Evolutionary conservation across 2,113 vertebrate species (phyloP).

Genomic region (Brachypteracias leptosomus): DNA sequence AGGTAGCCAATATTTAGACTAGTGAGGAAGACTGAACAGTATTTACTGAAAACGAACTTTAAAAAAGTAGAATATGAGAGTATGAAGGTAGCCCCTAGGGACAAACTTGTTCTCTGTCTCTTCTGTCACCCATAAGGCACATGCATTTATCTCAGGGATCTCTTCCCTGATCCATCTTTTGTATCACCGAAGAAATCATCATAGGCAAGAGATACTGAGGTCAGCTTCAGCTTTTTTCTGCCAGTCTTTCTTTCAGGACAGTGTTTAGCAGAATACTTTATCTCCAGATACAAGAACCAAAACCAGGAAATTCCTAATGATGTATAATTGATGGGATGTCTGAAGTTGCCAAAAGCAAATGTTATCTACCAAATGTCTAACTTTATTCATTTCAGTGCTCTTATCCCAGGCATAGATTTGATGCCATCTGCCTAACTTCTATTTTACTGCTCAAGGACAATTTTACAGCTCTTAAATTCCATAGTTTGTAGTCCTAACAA

Average conservation of each 20-base stretch:
- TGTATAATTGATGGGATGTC: not conserved
- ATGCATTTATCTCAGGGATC: not conserved
- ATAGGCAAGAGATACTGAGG: not conserved
- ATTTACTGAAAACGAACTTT: not conserved
- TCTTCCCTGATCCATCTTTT: not conserved
- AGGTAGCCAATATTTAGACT: not conserved
- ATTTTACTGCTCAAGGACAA: not conserved
- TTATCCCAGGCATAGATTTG: not conserved
- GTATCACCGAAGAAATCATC: not conserved
- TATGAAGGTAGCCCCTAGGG: not conserved
- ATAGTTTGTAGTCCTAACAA: not conserved
- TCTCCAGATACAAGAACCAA: not conserved
- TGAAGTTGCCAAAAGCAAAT: slow-evolving; percentile 27
- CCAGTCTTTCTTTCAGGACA: not conserved
- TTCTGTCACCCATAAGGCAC: not conserved
- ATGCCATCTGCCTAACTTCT: not conserved
- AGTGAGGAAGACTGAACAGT: not conserved
- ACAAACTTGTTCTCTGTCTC: not conserved
- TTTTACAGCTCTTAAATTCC: not conserved
- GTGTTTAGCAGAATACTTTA: not conserved
- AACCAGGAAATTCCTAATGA: slow-evolving; percentile 7
- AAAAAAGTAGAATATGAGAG: not conserved
- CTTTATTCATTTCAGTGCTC: not conserved
- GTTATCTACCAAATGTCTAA: not conserved
- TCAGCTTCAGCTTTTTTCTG: not conserved